Evolutionary conservation across 2,888 invertebrate species (phyloP).

Genomic region (Idaea straminata): DNA sequence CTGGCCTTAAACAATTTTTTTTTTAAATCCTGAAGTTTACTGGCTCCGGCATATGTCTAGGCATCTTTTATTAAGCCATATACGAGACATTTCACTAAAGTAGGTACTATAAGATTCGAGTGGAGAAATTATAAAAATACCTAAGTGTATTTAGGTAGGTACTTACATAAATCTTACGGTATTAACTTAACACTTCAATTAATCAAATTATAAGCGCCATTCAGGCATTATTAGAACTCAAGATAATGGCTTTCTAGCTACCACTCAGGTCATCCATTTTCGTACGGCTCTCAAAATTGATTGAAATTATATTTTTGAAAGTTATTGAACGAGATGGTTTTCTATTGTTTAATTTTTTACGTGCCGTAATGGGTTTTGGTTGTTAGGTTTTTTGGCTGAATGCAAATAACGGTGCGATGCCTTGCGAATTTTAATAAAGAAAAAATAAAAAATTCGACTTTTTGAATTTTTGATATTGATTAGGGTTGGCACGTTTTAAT

Average conservation of each 20-base stretch:
- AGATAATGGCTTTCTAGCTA: not conserved
- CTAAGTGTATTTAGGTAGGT: too few relatives aligned
- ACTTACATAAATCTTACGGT: not conserved
- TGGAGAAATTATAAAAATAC: too few relatives aligned
- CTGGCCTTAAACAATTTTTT: too few relatives aligned
- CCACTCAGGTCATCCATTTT: not conserved
- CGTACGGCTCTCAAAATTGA: not conserved
- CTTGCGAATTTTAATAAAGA: not conserved
- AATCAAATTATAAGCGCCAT: not conserved
- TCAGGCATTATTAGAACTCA: not conserved
- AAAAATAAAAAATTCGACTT: not conserved
- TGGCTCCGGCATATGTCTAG: too few relatives aligned
- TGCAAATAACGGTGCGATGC: not conserved
- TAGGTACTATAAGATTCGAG: too few relatives aligned
- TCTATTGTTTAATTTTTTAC: not conserved
- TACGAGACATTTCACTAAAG: too few relatives aligned
- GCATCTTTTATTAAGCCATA: too few relatives aligned
- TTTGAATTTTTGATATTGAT: not conserved
- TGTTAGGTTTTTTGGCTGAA: not conserved
- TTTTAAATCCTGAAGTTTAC: too few relatives aligned
- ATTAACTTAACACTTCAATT: not conserved
- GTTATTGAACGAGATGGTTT: not conserved
- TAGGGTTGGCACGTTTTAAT: not conserved
- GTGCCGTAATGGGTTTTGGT: not conserved
- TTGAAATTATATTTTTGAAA: not conserved